Evolutionary conservation across 2,888 invertebrate species (phyloP).

Genomic region (Noctua janthe): DNA sequence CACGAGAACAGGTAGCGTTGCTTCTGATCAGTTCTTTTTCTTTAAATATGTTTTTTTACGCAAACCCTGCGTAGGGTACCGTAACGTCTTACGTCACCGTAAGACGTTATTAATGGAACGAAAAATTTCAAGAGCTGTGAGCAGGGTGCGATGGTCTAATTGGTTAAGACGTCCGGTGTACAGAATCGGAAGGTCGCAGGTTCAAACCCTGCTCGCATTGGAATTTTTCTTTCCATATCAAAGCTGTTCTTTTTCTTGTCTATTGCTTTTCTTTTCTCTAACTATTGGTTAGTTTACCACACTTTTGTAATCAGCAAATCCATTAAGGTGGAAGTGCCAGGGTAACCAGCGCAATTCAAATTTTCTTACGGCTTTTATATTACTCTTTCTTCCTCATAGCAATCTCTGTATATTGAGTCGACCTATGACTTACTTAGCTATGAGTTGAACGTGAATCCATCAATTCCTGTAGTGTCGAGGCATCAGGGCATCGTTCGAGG

Average conservation of each 20-base stretch:
- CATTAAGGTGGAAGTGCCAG: neutral
- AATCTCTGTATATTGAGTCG: neutral
- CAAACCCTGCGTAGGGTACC: too few relatives aligned
- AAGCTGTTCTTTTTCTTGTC: neutral
- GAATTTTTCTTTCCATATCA: too few relatives aligned
- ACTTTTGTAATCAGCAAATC: neutral
- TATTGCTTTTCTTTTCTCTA: neutral
- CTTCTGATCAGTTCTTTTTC: neutral
- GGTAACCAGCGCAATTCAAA: too few relatives aligned
- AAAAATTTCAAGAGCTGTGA: too few relatives aligned
- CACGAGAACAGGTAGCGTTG: neutral
- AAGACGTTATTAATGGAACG: too few relatives aligned
- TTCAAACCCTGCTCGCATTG: too few relatives aligned
- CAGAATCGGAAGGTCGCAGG: too few relatives aligned
- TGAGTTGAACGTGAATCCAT: neutral
- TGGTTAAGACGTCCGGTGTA: too few relatives aligned
- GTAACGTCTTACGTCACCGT: too few relatives aligned
- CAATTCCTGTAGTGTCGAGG: neutral
- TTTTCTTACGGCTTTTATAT: neutral
- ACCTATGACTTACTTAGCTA: neutral
- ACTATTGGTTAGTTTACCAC: neutral
- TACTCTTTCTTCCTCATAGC: neutral
- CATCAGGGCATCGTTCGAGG: neutral
- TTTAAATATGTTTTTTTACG: neutral
- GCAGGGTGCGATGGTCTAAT: too few relatives aligned